Evolutionary conservation across 37 sponge, comb jelly and placozoan species (phyloP).

Genomic region (Eunapius fragilis): DNA sequence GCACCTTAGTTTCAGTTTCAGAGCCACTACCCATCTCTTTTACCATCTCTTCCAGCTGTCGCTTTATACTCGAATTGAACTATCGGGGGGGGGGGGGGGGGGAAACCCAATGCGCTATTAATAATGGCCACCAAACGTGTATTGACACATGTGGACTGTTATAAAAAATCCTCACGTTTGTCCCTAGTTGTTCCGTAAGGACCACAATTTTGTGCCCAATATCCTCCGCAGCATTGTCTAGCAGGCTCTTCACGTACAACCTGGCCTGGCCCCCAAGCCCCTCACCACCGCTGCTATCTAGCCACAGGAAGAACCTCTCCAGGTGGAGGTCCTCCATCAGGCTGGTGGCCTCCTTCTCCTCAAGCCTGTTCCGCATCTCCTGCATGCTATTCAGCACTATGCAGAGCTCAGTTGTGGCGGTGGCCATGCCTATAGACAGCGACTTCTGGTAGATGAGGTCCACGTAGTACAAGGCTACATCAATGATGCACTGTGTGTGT

Average conservation of each 20-base stretch:
- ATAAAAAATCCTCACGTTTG: background rate
- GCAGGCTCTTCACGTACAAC: constrained; percentile 4
- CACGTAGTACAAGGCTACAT: constrained; percentile 38
- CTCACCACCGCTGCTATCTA: background rate
- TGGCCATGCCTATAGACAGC: background rate
- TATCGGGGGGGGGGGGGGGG: too few relatives aligned
- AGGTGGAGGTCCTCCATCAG: constrained; percentile 21
- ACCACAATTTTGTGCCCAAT: constrained; percentile 23
- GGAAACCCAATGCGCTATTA: background rate
- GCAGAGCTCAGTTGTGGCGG: constrained; percentile 34
- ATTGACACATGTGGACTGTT: background rate
- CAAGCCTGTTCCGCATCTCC: constrained; percentile 22
- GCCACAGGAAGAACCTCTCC: constrained; percentile 14
- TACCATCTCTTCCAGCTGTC: background rate
- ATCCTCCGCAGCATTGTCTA: constrained; percentile 49
- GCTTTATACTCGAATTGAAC: background rate
- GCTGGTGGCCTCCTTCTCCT: background rate
- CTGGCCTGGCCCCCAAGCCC: constrained; percentile 8
- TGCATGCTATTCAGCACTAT: constrained; percentile 50
- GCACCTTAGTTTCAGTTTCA: background rate
- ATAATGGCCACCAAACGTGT: background rate
- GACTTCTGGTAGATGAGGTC: constrained; percentile 5
- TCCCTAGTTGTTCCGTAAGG: background rate
- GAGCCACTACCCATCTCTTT: background rate
- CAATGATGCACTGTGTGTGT: constrained; percentile 6